Evolutionary conservation across 2,113 vertebrate species (phyloP), one percentile per base, ranked within the genome.

Genomic region (Chaetops frenatus): DNA sequence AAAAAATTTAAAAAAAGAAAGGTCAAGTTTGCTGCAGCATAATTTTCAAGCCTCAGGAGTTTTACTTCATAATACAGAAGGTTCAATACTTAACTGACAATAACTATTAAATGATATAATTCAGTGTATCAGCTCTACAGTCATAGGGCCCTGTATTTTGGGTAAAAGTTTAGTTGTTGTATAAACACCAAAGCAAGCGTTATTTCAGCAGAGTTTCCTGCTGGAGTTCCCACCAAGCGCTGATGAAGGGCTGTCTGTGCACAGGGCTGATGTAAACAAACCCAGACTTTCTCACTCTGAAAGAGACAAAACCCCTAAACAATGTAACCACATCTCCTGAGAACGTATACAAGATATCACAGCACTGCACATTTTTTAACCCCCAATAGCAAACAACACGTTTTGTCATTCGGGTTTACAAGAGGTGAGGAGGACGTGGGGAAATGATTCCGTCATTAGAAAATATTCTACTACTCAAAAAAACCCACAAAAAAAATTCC

Each of bases 331-430:
- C n/a, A 38, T 56, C 47, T 66, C 42, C 67, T 1, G 6, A 31
- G 10, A 86, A 19, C 27, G 58, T 2, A 60, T 0, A 47, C 22
- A 40, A 27, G 15, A 6, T 38, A 15, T 27, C 19, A 70, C 0
- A 0, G 13, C 18, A 70, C 0, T 42, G 20, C 11, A 2, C 15
- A 4, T 40, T 66, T 78, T 58, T 51, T 1, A 36, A 47, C 25
- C 57, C 23, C 60, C 69, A 71, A 62, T 5, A 85, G 36, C 7
- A 76, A 72, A 51, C 0, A 4, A 3, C 23, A 29, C 2, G 7
- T 94, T 77, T 54, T 28, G 45, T 60, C 10, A 53, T 42, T 65
- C 2, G 4, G 24, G 7, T 38, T 69, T n/a, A 25, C 20, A 42
- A 53, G 16, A 29, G 38, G 35, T 9, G 40, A 76, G 47, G 29